These are phyloP conservation scores for Anoplius nigerrimus DNA, from an alignment of 2,888 invertebrate genomes.

Conservation along the genomic window DNA sequence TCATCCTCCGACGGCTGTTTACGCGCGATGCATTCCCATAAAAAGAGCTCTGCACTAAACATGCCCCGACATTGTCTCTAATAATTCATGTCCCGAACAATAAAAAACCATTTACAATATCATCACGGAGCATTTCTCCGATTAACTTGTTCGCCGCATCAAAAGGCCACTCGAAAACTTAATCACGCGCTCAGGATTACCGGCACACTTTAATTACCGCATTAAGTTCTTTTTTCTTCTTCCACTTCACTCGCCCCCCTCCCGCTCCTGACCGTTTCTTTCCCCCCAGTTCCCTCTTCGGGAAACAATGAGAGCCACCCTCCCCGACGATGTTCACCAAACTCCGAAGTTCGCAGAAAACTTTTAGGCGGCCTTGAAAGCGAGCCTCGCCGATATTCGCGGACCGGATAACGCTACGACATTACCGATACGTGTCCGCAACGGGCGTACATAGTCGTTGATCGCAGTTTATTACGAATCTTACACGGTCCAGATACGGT, in stretches of 20 bases:
- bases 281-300: not conserved
- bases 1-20: too few species aligned
- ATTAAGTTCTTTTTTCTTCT: not conserved
- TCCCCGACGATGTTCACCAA: too few species aligned
- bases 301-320: too few species aligned
- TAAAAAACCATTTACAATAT: too few species aligned
- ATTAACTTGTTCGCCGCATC: too few species aligned
- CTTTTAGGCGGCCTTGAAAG: not conserved
- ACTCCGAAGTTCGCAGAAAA: too few species aligned
- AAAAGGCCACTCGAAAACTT: too few species aligned
- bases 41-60: too few species aligned
- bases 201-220: not conserved
- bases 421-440: conserved; percentile 20
- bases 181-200: too few species aligned
- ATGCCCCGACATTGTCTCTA: not conserved
- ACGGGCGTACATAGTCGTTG: conserved; percentile 40
- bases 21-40: too few species aligned
- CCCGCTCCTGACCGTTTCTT: not conserved
- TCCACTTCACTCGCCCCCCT: not conserved
- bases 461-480: conserved; percentile 62
- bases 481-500: conserved; percentile 60
- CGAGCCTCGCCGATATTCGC: not conserved
- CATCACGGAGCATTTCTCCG: too few species aligned
- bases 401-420: not conserved
- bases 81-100: too few species aligned